phyloP scores from a whole-genome alignment of 1,140 invertebrate species.

The Pachypsylla venusta region DNA sequence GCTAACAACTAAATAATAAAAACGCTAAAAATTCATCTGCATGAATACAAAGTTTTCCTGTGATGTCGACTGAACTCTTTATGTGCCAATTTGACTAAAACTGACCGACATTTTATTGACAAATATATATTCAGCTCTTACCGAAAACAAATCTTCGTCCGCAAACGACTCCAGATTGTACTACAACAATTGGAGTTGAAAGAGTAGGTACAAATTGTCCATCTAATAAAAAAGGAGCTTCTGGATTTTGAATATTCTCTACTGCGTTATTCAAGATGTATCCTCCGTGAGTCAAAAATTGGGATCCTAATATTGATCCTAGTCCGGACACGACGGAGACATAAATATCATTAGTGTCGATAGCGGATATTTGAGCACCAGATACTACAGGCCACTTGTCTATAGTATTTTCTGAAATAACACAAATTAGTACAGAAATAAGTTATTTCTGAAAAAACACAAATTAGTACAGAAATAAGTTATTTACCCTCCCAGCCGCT shows the following conservation, averaged over 20 bases:
- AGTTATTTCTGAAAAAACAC: neutral
- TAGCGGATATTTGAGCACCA: constrained; percentile 39
- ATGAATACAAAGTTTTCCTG: no score
- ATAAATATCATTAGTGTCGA: constrained; percentile 50
- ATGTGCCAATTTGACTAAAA: no score
- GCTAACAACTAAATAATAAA: no score
- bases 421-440: neutral
- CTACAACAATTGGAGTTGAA: constrained; percentile 29
- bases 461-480: neutral
- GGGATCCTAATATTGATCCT: constrained; percentile 36
- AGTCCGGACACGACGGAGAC: constrained; percentile 46
- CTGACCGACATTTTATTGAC: no score
- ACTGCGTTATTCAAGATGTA: constrained; percentile 32
- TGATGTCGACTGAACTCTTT: no score
- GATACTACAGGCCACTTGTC: constrained; percentile 12
- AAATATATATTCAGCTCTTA: no score
- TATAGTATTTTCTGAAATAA: neutral
- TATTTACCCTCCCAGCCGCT: no score
- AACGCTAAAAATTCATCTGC: no score
- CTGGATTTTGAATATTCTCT: constrained; percentile 7
- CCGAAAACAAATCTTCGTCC: constrained; percentile 32
- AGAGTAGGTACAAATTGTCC: constrained; percentile 10
- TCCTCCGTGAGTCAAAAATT: constrained; percentile 32
- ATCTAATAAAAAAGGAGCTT: constrained; percentile 16
- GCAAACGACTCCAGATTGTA: constrained; percentile 29